Percentiles rank a stretch among this genome's conserved stretches.
phyloP scores from a whole-genome alignment of 2,888 invertebrate species.

The Ophion ellenae region DNA sequence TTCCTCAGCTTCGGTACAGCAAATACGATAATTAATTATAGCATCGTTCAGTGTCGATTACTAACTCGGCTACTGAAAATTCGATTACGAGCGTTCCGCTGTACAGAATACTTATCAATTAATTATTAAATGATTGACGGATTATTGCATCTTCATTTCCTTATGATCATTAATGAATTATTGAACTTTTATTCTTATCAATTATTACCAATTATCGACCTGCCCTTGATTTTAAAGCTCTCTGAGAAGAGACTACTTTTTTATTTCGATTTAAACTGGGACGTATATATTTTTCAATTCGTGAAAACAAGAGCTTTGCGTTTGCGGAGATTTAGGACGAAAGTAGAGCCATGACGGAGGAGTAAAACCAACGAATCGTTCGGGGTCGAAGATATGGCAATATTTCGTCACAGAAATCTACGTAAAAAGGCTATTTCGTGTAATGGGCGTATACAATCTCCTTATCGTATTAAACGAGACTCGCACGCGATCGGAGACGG shows the following conservation, averaged over 20 bases:
- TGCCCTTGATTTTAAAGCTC: slow-evolving; percentile 18
- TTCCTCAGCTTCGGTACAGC: not conserved
- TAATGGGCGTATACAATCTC: slow-evolving; percentile 25
- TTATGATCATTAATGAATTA: no score
- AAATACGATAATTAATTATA: not conserved
- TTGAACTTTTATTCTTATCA: no score
- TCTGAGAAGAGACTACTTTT: not conserved
- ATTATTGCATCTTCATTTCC: no score
- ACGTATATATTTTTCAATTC: not conserved
- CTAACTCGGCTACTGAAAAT: not conserved
- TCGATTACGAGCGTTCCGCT: not conserved
- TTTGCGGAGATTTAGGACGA: not conserved
- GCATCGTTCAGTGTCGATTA: not conserved
- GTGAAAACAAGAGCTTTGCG: not conserved
- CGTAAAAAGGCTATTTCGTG: not conserved
- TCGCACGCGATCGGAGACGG: not conserved
- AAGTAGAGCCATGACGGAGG: slow-evolving; percentile 5
- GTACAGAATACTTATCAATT: not conserved
- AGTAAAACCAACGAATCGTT: slow-evolving; percentile 14
- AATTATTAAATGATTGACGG: not conserved
- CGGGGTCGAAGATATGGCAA: slow-evolving; percentile 21
- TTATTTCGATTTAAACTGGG: not conserved
- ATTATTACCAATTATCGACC: not conserved
- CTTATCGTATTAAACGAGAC: slow-evolving; percentile 16
- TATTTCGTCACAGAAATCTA: slow-evolving; percentile 13